Evolutionary conservation across 2,797 vertebrate genomes (phyloP).

Genomic region (Poeciliopsis turneri): DNA sequence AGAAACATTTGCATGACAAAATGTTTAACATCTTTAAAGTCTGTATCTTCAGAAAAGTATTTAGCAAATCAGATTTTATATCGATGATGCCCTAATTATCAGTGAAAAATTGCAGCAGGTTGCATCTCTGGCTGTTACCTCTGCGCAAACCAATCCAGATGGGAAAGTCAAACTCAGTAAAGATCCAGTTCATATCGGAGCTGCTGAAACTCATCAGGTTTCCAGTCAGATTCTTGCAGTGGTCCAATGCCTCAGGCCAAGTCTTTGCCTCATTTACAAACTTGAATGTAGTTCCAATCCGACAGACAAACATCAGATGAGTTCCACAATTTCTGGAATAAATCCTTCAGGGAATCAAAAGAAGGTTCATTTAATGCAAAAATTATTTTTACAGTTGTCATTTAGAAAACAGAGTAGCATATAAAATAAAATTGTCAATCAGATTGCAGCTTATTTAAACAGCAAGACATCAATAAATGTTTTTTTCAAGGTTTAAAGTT

Average conservation of each 20-base stretch:
- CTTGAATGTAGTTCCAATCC: rapidly evolving
- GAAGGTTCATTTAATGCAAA: not conserved
- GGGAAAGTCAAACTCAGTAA: not conserved
- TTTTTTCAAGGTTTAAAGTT: not conserved
- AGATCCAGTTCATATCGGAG: rapidly evolving
- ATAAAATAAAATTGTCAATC: not conserved
- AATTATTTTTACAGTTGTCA: not conserved
- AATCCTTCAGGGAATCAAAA: constrained; percentile 20
- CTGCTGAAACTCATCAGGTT: not conserved
- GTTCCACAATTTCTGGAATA: rapidly evolving
- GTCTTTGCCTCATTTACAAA: constrained; percentile 24
- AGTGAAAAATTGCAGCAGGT: not conserved
- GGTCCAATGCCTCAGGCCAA: not conserved
- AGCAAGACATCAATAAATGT: not conserved
- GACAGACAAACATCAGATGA: constrained; percentile 17
- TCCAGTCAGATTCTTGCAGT: rapidly evolving
- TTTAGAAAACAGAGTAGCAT: not conserved
- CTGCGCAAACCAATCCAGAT: constrained; percentile 51
- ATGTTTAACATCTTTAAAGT: not conserved
- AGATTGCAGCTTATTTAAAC: not conserved
- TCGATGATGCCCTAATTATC: not conserved
- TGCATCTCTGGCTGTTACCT: constrained; percentile 24
- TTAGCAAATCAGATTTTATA: constrained; percentile 24
- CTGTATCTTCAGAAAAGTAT: not conserved
- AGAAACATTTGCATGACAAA: not conserved